Conservation (phyloP, 2,797 vertebrate genomes). For the Microcaecilia unicolor region DNA sequence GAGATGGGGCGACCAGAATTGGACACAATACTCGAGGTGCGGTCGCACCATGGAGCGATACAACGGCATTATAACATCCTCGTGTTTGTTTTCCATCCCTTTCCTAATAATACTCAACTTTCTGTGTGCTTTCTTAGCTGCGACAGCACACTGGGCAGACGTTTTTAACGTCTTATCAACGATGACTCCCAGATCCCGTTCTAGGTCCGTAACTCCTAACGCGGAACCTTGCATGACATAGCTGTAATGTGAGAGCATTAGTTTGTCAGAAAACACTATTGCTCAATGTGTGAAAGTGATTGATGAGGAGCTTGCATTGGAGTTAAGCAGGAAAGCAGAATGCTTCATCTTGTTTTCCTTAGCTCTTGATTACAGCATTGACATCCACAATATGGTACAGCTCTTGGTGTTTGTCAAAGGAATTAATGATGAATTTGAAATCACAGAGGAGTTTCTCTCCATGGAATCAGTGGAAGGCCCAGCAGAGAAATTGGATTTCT, state of each 20-base stretch:
- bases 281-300: constrained; percentile 18
- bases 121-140: too few relatives aligned
- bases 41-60: too few relatives aligned
- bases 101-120: too few relatives aligned
- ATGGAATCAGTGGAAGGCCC: constrained; percentile 21
- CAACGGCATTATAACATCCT: too few relatives aligned
- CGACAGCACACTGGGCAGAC: too few relatives aligned
- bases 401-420: constrained; percentile 20
- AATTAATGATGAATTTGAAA: constrained; percentile 21
- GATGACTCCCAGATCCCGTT: too few relatives aligned
- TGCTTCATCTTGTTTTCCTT: constrained; percentile 17
- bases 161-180: too few relatives aligned
- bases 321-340: constrained; percentile 19
- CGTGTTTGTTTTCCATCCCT: too few relatives aligned
- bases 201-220: too few relatives aligned
- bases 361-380: constrained; percentile 24
- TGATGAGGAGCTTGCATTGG: background rate
- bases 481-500: constrained; percentile 4
- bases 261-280: constrained; percentile 20
- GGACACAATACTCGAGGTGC: too few relatives aligned
- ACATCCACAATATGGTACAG: constrained; percentile 23
- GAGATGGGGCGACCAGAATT: too few relatives aligned
- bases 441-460: constrained; percentile 6
- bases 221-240: too few relatives aligned
- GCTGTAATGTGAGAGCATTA: background rate